Evolutionary conservation across 2,888 invertebrate species (phyloP), one percentile per base, ranked within the genome.

Genomic region (Rhodophaea formosa): DNA sequence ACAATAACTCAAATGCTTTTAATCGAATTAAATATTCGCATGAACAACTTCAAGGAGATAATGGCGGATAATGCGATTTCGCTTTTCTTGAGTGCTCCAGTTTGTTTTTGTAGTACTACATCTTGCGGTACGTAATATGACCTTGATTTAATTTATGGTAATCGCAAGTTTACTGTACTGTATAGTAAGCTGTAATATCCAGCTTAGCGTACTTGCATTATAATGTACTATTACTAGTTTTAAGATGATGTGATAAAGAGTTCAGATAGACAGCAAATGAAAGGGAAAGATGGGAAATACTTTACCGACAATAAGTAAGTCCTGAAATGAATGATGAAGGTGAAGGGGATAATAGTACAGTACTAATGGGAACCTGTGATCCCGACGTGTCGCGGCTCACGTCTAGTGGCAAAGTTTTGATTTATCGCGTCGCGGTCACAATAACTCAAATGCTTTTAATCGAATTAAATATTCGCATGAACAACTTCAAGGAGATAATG

Each of bases 351-450:
- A 23, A 23, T 23, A 23, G 5, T 5, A 23, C 23, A 23, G 23
- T 23, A 23, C 23, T 23, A 23, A 23, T 23, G 35, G 51, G 51
- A 16, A 32, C 46, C 10, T 12, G 53, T 46, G 46, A 82, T 82
- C 80, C 75, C 74, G 74, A 84, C 79, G 82, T 85, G 83, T 83
- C 82, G 77, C 72, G 70, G 78, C 75, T 68, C 74, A 66, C 74
- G 75, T 80, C 80, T 84, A 83, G 86, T 84, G 76, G 84, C 68
- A 70, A 84, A 86, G 86, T 88, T 88, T 82, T 86, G 84, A 87
- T 86, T 86, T 86, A 88, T 82, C 76, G 71, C 58, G 52, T 62
- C 65, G 72, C 68, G 77, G 73, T 74, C 75, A 74, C 75, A 77
- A 74, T 78, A 77, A 70, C 74, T 74, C 66, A 70, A 76, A 79